phyloP scores from a whole-genome alignment of 2,797 vertebrate species.

The Setipinna tenuifilis region DNA sequence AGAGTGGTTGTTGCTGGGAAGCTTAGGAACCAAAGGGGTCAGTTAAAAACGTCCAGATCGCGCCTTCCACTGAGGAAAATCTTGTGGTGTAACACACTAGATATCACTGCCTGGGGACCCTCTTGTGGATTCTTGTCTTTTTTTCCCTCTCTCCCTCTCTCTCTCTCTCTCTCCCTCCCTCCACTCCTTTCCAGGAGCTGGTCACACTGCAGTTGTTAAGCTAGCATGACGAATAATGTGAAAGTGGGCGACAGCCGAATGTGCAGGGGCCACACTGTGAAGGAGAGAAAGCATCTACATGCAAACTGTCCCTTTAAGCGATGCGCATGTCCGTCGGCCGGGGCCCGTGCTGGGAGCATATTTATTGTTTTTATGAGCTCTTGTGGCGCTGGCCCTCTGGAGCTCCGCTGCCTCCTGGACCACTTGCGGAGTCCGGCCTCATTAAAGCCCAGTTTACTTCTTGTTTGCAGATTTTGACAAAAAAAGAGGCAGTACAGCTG shows the following conservation, averaged over 20 bases:
- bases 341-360: slow-evolving; percentile 50
- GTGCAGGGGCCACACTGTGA: slow-evolving; percentile 46
- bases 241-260: slow-evolving; percentile 50
- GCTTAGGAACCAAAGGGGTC: slow-evolving; percentile 52
- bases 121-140: slow-evolving; percentile 24
- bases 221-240: slow-evolving; percentile 68
- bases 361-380: slow-evolving; percentile 64
- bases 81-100: slow-evolving; percentile 51
- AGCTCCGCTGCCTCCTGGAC: slow-evolving; percentile 51
- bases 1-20: slow-evolving; percentile 52
- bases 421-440: slow-evolving; percentile 59
- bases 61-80: slow-evolving; percentile 61
- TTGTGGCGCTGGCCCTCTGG: too few relatives aligned
- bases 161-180: background rate
- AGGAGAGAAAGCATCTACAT: slow-evolving; percentile 43
- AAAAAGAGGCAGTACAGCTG: slow-evolving; percentile 51
- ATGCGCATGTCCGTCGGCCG: slow-evolving; percentile 47
- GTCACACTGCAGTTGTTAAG: slow-evolving; percentile 63
- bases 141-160: background rate
- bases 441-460: slow-evolving; percentile 61
- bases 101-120: slow-evolving; percentile 51
- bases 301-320: slow-evolving; percentile 50
- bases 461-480: slow-evolving; percentile 46
- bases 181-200: slow-evolving; percentile 57
- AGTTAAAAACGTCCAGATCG: slow-evolving; percentile 52